Evolutionary conservation across 2,888 invertebrate genomes (phyloP), one percentile per base, ranked within the genome.

Genomic region (Chymomyza amoena): DNA sequence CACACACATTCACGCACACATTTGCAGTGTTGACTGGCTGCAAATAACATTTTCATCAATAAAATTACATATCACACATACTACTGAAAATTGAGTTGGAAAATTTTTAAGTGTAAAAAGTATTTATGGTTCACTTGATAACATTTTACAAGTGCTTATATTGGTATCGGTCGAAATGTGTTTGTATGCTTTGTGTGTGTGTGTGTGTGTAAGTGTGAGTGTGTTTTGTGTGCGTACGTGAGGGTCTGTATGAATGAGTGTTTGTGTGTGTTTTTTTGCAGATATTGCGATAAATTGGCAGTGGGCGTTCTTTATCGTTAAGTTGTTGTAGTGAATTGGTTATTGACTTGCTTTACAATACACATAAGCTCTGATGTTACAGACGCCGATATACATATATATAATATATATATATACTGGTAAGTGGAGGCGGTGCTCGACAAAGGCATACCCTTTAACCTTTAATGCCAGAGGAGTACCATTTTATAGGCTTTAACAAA

Each of bases 1-100:
- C 50, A 36, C 61, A 28, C 51, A 18, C 69, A 70, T 61, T 63
- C 59, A 64, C 28, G 56, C 61, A 28, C 60, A 65, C 61, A 64
- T 61, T 68, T 78, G 72, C 76, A 78, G 73, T 71, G 63, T 83
- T 72, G 75, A 73, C 71, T 60, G 79, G 13, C 81, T 80, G 86
- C 69, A 87, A 87, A 85, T 73, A 86, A 87, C 81, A 77, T 83
- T 78, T 87, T 77, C 81, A 85, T 81, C 83, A 81, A 79, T 77
- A 86, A 78, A 78, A 81, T 78, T 81, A 70, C 69, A 68, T 52
- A 65, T 57, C 57, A 51, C 20, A 72, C 70, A 68, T 71, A 61
- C n/a, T 61, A 66, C 66, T 69, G 69, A 75, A 84, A 84, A 87
- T 87, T 77, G 75, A 80, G 76, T 73, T 87, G 69, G 73, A 83